phyloP scores from a whole-genome alignment of 92 coral and sea anemone genomes.

The Pocillopora grandis region DNA sequence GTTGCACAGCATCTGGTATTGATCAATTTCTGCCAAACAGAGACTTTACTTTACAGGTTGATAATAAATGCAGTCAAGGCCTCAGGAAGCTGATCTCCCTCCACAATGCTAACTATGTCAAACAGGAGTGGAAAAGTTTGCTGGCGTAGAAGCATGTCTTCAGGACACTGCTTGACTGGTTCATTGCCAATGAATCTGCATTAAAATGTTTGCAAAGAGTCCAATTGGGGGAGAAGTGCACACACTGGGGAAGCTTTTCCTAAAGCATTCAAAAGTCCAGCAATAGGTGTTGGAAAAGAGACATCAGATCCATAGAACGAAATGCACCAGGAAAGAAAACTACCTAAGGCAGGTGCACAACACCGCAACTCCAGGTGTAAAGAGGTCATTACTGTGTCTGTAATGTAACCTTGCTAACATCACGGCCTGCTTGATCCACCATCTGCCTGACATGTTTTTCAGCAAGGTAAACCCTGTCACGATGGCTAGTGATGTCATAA shows the following conservation, averaged over 20 bases:
- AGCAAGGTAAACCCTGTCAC: constrained; percentile 21
- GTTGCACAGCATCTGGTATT: not conserved
- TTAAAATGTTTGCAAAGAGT: constrained; percentile 9
- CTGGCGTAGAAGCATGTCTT: constrained; percentile 27
- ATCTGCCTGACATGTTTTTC: constrained; percentile 11
- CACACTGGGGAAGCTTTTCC: constrained; percentile 36
- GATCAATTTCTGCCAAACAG: constrained; percentile 3
- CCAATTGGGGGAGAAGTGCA: constrained; percentile 39
- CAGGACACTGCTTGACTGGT: constrained; percentile 44
- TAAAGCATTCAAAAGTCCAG: constrained; percentile 9
- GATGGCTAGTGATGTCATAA: constrained; percentile 32
- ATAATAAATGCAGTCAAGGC: constrained; percentile 8
- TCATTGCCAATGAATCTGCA: constrained; percentile 6
- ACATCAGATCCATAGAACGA: constrained; percentile 26
- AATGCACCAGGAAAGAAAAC: constrained; percentile 36
- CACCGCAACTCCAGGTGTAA: constrained; percentile 28
- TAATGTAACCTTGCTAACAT: constrained; percentile 4
- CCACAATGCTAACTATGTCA: constrained; percentile 12
- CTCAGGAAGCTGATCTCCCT: constrained; percentile 17
- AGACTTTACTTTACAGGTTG: constrained; percentile 32
- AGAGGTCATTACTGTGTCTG: not conserved
- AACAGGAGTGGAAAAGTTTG: not conserved
- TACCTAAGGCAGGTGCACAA: constrained; percentile 21
- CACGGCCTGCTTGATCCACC: constrained; percentile 17
- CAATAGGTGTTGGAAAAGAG: constrained; percentile 29